Evolutionary conservation across 2,113 vertebrate species (phyloP).

Genomic region (Peromyscus leucopus): DNA sequence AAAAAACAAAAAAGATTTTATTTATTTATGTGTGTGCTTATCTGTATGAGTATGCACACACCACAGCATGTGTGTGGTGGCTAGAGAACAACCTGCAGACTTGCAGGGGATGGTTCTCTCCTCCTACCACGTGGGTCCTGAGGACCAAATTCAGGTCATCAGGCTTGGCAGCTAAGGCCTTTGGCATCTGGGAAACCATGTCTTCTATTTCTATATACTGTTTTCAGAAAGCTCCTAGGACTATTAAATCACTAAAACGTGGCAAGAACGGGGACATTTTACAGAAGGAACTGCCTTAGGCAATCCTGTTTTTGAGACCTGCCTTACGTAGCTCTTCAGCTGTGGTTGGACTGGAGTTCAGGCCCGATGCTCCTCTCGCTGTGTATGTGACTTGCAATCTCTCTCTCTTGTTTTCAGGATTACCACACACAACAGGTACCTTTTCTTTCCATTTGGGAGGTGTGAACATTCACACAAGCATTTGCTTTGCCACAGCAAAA

Average conservation of each 20-base stretch:
- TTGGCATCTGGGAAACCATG: background rate
- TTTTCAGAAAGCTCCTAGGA: constrained; percentile 25
- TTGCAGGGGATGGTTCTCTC: background rate
- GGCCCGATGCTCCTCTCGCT: background rate
- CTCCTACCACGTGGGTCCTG: background rate
- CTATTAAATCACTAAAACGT: constrained; percentile 40
- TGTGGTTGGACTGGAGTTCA: constrained; percentile 5
- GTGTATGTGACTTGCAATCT: background rate
- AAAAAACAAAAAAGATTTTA: background rate
- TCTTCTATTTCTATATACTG: background rate
- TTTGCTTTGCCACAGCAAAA: constrained; percentile 49
- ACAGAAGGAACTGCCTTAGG: background rate
- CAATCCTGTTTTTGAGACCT: background rate
- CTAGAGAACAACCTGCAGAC: background rate
- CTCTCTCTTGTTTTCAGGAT: constrained; percentile 54
- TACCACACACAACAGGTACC: background rate
- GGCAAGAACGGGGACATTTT: background rate
- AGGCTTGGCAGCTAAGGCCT: background rate
- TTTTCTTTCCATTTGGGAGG: background rate
- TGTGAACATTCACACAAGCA: background rate
- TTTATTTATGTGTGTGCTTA: background rate
- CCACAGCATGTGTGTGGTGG: background rate
- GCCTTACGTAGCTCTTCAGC: background rate
- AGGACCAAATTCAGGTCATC: background rate
- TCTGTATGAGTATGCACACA: background rate